phyloP scores from a whole-genome alignment of 2,888 invertebrate species.

The Parthenolecanium corni region DNA sequence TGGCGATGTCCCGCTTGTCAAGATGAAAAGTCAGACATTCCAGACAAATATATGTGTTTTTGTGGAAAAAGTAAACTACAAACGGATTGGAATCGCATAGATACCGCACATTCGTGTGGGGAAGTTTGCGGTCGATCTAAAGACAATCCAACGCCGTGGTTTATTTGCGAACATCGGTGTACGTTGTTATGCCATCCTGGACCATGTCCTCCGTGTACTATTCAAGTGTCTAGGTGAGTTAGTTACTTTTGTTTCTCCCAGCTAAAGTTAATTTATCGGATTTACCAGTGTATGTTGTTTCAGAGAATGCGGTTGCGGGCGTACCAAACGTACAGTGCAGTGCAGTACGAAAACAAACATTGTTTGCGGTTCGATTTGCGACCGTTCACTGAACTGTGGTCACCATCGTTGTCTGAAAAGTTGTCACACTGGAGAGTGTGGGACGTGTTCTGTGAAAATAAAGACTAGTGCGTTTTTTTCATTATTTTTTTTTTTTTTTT shows the following conservation, averaged over 20 bases:
- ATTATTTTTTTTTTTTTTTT: too few species aligned
- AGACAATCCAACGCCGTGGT: constrained; percentile 34
- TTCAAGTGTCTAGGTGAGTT: constrained; percentile 50
- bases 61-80: constrained; percentile 62
- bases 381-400: constrained; percentile 61
- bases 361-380: constrained; percentile 63
- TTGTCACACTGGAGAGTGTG: constrained; percentile 73
- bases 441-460: constrained; percentile 53
- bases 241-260: not conserved
- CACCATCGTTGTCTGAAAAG: constrained; percentile 57
- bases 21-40: constrained; percentile 59
- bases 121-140: constrained; percentile 55
- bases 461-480: constrained; percentile 50
- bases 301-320: constrained; percentile 67
- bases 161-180: constrained; percentile 38
- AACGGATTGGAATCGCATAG: constrained; percentile 63
- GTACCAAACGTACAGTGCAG: constrained; percentile 52
- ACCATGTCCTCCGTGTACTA: constrained; percentile 80
- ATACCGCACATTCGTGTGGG: constrained; percentile 85
- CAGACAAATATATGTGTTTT: constrained; percentile 76
- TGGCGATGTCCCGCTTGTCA: constrained; percentile 98
- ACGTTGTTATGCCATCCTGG: constrained; percentile 79
- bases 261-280: not conserved
- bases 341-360: constrained; percentile 61
- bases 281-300: constrained; percentile 30